phyloP scores from a whole-genome alignment of 2,797 vertebrate genomes.

The Xenopus petersii region DNA sequence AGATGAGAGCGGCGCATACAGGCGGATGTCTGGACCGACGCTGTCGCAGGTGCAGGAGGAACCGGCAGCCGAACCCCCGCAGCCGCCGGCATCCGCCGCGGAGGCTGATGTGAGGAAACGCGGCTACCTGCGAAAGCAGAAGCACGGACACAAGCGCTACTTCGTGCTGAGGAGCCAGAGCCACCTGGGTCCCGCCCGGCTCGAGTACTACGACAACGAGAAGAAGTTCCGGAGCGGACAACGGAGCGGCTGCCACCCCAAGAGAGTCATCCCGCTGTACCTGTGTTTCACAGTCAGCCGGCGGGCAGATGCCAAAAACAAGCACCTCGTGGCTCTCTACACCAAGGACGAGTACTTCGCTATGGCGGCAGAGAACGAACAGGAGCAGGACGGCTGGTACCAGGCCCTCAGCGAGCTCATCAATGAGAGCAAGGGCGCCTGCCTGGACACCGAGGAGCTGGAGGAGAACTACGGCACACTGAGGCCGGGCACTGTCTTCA shows the following conservation, averaged over 20 bases:
- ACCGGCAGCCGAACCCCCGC: conserved; percentile 33
- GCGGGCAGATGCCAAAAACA: conserved; percentile 91
- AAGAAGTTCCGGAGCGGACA: conserved; percentile 93
- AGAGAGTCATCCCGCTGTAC: conserved; percentile 89
- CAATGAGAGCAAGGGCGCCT: conserved; percentile 86
- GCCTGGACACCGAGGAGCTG: conserved; percentile 71
- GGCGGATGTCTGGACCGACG: conserved; percentile 48
- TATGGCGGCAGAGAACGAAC: conserved; percentile 90
- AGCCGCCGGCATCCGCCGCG: conserved; percentile 48
- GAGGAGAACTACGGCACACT: conserved; percentile 69
- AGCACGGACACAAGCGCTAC: conserved; percentile 91
- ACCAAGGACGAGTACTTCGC: conserved; percentile 97
- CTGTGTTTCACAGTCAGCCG: conserved; percentile 97
- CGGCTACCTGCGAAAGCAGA: conserved; percentile 92
- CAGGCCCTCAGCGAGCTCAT: conserved; percentile 88
- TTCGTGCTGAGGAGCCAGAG: conserved; percentile 89
- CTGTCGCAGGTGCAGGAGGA: conserved; percentile 33
- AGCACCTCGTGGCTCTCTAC: conserved; percentile 92
- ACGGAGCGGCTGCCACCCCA: conserved; percentile 72
- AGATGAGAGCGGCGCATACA: conserved; percentile 54
- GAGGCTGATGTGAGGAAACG: conserved; percentile 85
- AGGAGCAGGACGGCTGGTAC: conserved; percentile 96
- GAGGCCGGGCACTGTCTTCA: conserved; percentile 82
- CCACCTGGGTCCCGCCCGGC: conserved; percentile 82
- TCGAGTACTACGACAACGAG: conserved; percentile 98